Evolutionary conservation across 2,888 invertebrate genomes (phyloP).

Genomic region (Cinara cedri): DNA sequence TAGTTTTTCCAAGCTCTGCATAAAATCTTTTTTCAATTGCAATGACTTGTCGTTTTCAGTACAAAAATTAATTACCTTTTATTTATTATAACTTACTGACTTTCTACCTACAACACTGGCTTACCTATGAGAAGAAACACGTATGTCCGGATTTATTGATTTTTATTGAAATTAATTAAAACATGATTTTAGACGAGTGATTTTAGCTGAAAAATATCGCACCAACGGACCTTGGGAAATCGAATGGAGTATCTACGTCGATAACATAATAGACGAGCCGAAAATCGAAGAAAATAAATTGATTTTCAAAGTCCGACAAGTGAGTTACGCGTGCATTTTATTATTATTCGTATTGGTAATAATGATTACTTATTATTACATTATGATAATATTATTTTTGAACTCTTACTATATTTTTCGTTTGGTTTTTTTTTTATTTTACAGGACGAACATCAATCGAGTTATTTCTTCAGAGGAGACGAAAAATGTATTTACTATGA

Average conservation of each 20-base stretch:
- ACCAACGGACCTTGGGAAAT: slow-evolving; percentile 77
- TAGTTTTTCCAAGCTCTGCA: too few relatives aligned
- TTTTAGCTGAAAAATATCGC: slow-evolving; percentile 74
- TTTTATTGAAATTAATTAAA: too few relatives aligned
- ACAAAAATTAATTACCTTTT: too few relatives aligned
- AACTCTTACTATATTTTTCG: slow-evolving; percentile 25
- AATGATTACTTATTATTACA: background rate
- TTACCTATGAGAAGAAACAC: too few relatives aligned
- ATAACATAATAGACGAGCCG: slow-evolving; percentile 75
- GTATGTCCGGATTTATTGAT: too few relatives aligned
- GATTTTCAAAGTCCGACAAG: slow-evolving; percentile 77
- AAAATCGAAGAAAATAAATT: slow-evolving; percentile 69
- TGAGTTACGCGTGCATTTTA: slow-evolving; percentile 62
- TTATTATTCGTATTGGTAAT: background rate
- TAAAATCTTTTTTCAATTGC: too few relatives aligned
- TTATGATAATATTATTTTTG: too few relatives aligned
- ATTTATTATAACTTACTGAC: too few relatives aligned
- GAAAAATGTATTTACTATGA: slow-evolving; percentile 73
- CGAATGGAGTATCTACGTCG: slow-evolving; percentile 76
- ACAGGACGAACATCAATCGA: slow-evolving; percentile 66
- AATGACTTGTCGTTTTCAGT: too few relatives aligned
- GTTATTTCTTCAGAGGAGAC: slow-evolving; percentile 69
- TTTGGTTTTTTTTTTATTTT: slow-evolving; percentile 59
- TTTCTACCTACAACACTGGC: too few relatives aligned
- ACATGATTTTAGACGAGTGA: slow-evolving; percentile 70